Percentiles rank a stretch among this genome's conserved stretches.
phyloP scores from a whole-genome alignment of 2,797 vertebrate species.

The Merluccius polli region DNA sequence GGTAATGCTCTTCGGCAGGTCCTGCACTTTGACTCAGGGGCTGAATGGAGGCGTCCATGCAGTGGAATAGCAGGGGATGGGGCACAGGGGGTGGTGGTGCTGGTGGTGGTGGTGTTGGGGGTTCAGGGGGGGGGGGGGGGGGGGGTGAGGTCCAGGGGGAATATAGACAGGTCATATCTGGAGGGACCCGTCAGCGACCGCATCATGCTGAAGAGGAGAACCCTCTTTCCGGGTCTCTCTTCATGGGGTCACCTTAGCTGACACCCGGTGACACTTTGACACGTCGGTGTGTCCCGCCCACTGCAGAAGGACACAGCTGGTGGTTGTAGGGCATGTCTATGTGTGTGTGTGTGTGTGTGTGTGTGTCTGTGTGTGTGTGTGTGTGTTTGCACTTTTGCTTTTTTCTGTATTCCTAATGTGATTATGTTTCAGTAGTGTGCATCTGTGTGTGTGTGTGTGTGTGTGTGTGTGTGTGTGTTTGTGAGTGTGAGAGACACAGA shows the following conservation, averaged over 20 bases:
- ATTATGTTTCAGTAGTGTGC: neutral
- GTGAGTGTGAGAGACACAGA: neutral
- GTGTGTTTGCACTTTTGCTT: neutral
- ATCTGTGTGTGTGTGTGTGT: neutral
- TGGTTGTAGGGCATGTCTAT: constrained; percentile 14
- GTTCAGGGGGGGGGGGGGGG: constrained; percentile 54
- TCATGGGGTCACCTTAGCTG: constrained; percentile 37
- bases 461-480: neutral
- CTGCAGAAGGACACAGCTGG: constrained; percentile 49
- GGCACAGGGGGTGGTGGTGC: neutral
- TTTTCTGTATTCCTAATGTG: too few relatives aligned
- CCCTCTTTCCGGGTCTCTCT: constrained; percentile 62
- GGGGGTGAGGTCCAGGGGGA: constrained; percentile 47
- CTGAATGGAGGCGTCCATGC: constrained; percentile 78
- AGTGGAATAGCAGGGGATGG: constrained; percentile 62
- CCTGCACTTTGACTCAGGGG: constrained; percentile 51
- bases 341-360: constrained; percentile 10
- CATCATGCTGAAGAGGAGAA: constrained; percentile 49
- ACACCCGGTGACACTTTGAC: constrained; percentile 53
- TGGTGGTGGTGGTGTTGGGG: neutral
- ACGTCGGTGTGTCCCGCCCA: constrained; percentile 53
- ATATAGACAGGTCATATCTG: constrained; percentile 70
- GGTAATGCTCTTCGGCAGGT: constrained; percentile 62
- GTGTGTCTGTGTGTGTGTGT: constrained; percentile 3
- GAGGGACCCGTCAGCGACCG: constrained; percentile 67